A percentile compares a stretch with the other conserved stretches of the same genome.
These are phyloP conservation scores for Himalopsyche kuldschensis DNA, from an alignment of 2,888 invertebrate genomes.

Conservation along the genomic window DNA sequence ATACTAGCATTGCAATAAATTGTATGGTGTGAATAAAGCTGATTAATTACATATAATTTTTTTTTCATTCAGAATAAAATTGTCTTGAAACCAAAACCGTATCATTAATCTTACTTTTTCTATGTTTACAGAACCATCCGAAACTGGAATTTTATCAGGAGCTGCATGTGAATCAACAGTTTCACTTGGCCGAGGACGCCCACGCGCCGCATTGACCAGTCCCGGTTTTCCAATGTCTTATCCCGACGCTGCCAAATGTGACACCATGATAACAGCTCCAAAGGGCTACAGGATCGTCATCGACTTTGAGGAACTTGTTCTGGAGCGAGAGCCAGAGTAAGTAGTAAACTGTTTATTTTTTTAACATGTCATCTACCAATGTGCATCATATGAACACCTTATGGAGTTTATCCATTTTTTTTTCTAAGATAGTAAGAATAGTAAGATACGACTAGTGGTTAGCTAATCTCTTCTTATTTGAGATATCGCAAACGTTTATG, in stretches of 20 bases:
- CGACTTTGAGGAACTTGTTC: slow-evolving; percentile 74
- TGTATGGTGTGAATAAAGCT: too few relatives aligned
- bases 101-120: neutral
- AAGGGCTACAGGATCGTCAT: slow-evolving; percentile 69
- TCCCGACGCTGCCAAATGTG: slow-evolving; percentile 75
- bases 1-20: too few relatives aligned
- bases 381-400: too few relatives aligned
- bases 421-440: too few relatives aligned
- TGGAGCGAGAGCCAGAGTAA: slow-evolving; percentile 79
- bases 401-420: too few relatives aligned
- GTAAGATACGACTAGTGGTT: too few relatives aligned
- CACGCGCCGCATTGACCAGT: slow-evolving; percentile 70
- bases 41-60: too few relatives aligned
- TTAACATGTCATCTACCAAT: too few relatives aligned
- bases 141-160: slow-evolving; percentile 47
- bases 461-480: too few relatives aligned
- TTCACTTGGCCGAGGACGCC: slow-evolving; percentile 65
- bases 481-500: too few relatives aligned
- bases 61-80: too few relatives aligned
- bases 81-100: too few relatives aligned
- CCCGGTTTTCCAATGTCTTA: slow-evolving; percentile 81
- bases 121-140: slow-evolving; percentile 49
- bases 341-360: slow-evolving; percentile 46
- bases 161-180: slow-evolving; percentile 68
- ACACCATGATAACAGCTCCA: slow-evolving; percentile 69